Base-by-base conservation (phyloP, 2,888 invertebrate species). In the Embidobia sp. region DNA sequence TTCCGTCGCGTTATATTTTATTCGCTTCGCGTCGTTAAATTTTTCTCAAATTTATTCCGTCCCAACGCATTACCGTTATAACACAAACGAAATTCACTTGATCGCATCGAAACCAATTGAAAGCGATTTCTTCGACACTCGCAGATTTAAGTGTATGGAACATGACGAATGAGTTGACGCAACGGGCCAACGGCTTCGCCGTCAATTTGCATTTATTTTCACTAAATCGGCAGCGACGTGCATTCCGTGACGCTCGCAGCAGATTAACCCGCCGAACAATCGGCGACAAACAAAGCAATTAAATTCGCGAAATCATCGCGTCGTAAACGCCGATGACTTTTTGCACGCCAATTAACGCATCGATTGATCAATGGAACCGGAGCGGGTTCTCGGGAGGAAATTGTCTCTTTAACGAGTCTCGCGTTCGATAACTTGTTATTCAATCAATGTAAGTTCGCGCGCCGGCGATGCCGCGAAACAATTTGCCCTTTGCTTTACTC, bases 191-290 rank as follows among this genome's bases (percentile, higher is more conserved):
- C 33, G 57, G 49, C 57, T 51, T 44, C 49, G 18, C 44, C 31
- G 53, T 61, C 53, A 53, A 70, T 70, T 70, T 63, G 61, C 61
- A 70, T 63, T 70, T 61, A 48, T 73, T 64, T 64, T 42, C 55
- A 6, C 48, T 49, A 42, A 64, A 64, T 73, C 42, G 42, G 49
- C 33, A 46, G 46, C 42, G 40, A 49, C 51, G 27, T 35, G 48
- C 46, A 26, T 11, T 42, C 22, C n/a, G 18, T 37, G 48, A 63
- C 55, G 48, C 29, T 51, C 51, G 29, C 51, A 26, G 27, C 44
- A 40, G 64, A 64, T 64, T 64, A 64, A 51, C 44, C 42, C 3
- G 57, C 33, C 49, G 48, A 49, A 73, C 42, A 46, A 33, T 59
- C 15, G 33, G n/a, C 42, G 46, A 66, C 46, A 44, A 66, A 66